phyloP scores from a whole-genome alignment of 2,888 invertebrate species.

The Conops quadrifasciatus region DNA sequence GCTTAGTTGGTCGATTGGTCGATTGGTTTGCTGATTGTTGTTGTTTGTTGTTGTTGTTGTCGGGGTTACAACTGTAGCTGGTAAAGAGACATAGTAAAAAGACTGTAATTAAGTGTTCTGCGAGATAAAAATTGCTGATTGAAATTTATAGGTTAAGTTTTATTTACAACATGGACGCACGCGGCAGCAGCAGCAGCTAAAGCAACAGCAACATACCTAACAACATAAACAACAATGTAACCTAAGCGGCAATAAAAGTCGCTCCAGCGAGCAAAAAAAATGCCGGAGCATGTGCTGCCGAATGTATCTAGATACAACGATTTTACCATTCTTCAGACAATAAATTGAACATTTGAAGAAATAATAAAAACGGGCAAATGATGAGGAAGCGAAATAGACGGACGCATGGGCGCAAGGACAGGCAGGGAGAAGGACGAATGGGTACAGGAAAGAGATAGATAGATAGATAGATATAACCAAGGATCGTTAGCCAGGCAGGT shows the following conservation, averaged over 20 bases:
- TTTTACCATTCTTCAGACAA: too few species aligned
- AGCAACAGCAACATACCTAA: background rate
- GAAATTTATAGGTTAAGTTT: slow-evolving; percentile 14
- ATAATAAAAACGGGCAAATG: too few species aligned
- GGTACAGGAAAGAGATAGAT: too few species aligned
- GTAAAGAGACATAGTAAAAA: background rate
- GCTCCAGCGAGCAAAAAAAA: too few species aligned
- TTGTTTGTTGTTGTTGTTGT: slow-evolving; percentile 9
- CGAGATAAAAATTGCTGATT: background rate
- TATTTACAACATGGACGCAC: background rate
- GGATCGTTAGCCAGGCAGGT: too few species aligned
- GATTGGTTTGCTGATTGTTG: background rate
- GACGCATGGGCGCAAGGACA: too few species aligned
- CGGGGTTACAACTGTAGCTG: background rate
- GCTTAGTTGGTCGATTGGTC: background rate
- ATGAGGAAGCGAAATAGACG: too few species aligned
- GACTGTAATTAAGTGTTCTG: slow-evolving; percentile 19
- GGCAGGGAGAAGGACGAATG: too few species aligned
- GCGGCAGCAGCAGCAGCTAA: background rate
- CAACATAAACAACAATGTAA: background rate
- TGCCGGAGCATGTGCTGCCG: too few species aligned
- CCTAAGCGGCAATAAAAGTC: background rate
- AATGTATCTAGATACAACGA: too few species aligned
- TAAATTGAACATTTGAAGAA: too few species aligned
- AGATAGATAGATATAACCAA: too few species aligned